Base-by-base conservation (phyloP, 2,113 vertebrate genomes). In the Rhegmatorhina hoffmannsi region DNA sequence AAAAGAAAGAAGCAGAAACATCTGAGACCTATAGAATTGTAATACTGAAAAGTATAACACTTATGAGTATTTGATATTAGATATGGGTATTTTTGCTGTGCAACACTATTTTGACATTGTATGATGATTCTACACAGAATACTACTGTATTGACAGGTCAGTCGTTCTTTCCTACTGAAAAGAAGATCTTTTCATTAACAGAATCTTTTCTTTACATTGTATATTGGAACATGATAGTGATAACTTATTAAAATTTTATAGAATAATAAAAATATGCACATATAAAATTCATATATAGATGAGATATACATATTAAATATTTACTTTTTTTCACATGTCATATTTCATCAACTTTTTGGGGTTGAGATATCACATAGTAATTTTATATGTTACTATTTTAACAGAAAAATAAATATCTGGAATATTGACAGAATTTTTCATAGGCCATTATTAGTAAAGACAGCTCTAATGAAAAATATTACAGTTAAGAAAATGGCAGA, bases 171-270 rank as follows among this genome's bases (percentile, higher is more conserved):
- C 31, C 10, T 36, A 55, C 6, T 10, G 77, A 31, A 69, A 82
- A 44, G 11, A 18, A 69, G 23, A 43, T 17, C 3, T 58, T 83
- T 52, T 62, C 5, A 21, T 15, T 3, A 73, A 44, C 3, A 58
- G 5, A 52, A 34, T 18, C 4, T 29, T 81, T 55, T n/a, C 7
- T 55, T 9, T 21, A 14, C 56, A 9, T 31, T 50, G 19, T 13
- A 26, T 9, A 25, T 47, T 24, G 38, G 6, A 75, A 79, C 0
- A 0, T 53, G 20, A 34, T 4, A 53, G 20, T 59, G 4, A 25
- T 10, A 67, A 26, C 0, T 3, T 53, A 52, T 63, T n/a, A 53
- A 63, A 89, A 58, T 2, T 44, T 80, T 79, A 33, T 4, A 56
- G 11, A 9, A 36, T 19, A 77, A 49, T 44, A 66, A 53, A 59